These are phyloP conservation scores for Ennomos quercinarius DNA, from an alignment of 2,888 invertebrate genomes.

Conservation along the genomic window DNA sequence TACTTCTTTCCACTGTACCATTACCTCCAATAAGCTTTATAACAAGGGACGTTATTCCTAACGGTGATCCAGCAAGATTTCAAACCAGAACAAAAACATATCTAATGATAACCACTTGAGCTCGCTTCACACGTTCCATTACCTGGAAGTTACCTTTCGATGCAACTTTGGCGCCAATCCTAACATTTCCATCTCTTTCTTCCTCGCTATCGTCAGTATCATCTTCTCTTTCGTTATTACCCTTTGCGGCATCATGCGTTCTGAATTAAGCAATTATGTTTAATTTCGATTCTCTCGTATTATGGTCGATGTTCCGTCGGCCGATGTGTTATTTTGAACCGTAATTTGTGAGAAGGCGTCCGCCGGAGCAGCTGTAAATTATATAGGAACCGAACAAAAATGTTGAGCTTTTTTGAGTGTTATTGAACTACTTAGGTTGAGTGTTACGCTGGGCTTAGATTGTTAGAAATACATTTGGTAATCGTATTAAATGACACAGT, in stretches of 20 bases:
- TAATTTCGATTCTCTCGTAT: slow-evolving; percentile 82
- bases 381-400: slow-evolving; percentile 53
- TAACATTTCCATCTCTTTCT: slow-evolving; percentile 56
- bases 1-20: slow-evolving; percentile 5
- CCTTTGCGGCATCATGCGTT: slow-evolving; percentile 52
- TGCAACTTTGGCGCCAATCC: slow-evolving; percentile 47
- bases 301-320: slow-evolving; percentile 72
- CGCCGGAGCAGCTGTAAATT: slow-evolving; percentile 83
- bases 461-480: slow-evolving; percentile 19
- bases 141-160: slow-evolving; percentile 69
- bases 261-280: slow-evolving; percentile 85
- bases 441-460: slow-evolving; percentile 41
- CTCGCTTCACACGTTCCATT: slow-evolving; percentile 78
- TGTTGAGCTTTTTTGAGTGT: slow-evolving; percentile 35
- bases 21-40: slow-evolving; percentile 29
- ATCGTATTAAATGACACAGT: not conserved
- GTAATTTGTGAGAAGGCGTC: slow-evolving; percentile 84
- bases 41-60: slow-evolving; percentile 42
- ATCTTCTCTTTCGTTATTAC: slow-evolving; percentile 57
- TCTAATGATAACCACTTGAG: slow-evolving; percentile 72
- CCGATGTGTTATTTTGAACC: slow-evolving; percentile 83
- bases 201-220: slow-evolving; percentile 29
- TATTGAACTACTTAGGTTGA: slow-evolving; percentile 42
- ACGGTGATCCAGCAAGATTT: slow-evolving; percentile 43
- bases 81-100: slow-evolving; percentile 67